Base-by-base conservation (phyloP, 1,140 invertebrate genomes). In the Drosophila sproati region DNA sequence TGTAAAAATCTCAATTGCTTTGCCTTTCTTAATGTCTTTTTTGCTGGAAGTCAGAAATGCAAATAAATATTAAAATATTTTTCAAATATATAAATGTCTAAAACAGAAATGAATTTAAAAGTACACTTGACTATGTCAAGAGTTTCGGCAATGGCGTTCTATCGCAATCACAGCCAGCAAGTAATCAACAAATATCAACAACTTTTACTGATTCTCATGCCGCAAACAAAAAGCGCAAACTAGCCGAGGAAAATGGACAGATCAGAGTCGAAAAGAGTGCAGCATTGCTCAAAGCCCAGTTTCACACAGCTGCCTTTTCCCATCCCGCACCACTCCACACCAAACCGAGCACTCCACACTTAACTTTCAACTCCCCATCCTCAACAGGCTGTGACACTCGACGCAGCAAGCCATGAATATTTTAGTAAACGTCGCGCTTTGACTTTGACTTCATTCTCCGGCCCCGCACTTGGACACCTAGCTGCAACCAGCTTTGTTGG, bases 151-250 rank as follows among this genome's bases (percentile, higher is more conserved):
- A 52, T 31, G 50, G 32, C 2, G 35, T 5, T 5, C 35, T 10
- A 39, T 20, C 61, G 12, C 77, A 80, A 83, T 82, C 80, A 82
- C 43, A 69, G 80, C 47, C 73, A 56, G 66, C 81, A 85, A 74
- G 82, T 82, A 86, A 86, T 86, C 82, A 86, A 79, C 82, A 86
- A 86, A 86, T 86, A 86, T 86, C 82, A 86, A 87, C 85, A 86
- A 86, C 82, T 86, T 48, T 79, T 73, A 68, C 75, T 86, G 61
- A 86, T 86, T 81, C 75, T 56, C 39, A 78, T 76, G 75, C 67
- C 75, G 77, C 78, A 86, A 80, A 81, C 81, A 85, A 85, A 80
- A 86, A 81, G 63, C 71, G 56, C 71, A 68, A 73, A 37, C 55
- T 48, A 73, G 50, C 63, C 63, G 62, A 60, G 55, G 52, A 59